A percentile compares a stretch with the other conserved stretches of the same genome.
Conservation (phyloP, 2,888 invertebrate genomes). For the Dugesia japonica region DNA sequence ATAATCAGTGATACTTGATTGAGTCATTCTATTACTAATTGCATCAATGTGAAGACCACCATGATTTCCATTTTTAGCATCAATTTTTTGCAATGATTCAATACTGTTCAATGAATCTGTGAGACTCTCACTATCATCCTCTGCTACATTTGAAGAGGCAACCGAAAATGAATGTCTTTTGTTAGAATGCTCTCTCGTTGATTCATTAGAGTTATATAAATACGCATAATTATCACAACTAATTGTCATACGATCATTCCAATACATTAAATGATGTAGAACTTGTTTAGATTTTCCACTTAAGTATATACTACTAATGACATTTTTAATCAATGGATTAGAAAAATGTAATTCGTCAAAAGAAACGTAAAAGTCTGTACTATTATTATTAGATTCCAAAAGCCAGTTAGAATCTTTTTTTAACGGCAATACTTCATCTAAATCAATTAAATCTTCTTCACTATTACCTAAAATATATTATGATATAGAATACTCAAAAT, state of each 20-base stretch:
- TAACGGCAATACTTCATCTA: background rate
- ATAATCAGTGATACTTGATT: background rate
- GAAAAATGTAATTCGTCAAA: background rate
- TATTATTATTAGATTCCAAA: background rate
- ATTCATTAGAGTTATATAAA: background rate
- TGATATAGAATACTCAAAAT: too few species aligned
- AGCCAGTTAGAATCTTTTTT: conserved; percentile 4
- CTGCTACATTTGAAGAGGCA: background rate
- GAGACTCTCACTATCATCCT: background rate
- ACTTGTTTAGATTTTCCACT: background rate
- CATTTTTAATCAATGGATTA: background rate
- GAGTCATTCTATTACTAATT: conserved; percentile 14
- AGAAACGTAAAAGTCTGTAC: background rate
- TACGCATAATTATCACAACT: conserved; percentile 10
- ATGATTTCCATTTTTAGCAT: background rate
- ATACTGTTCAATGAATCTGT: background rate
- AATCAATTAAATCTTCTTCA: conserved; percentile 5
- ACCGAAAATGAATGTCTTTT: background rate
- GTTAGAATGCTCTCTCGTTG: background rate
- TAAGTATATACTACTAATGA: background rate
- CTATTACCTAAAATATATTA: too few species aligned
- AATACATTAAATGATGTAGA: conserved; percentile 4
- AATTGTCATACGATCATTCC: conserved; percentile 2
- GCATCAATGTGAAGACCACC: background rate
- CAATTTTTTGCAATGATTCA: background rate